Evolutionary conservation across 2,797 vertebrate species (phyloP).

Genomic region (Aplochiton taeniatus): DNA sequence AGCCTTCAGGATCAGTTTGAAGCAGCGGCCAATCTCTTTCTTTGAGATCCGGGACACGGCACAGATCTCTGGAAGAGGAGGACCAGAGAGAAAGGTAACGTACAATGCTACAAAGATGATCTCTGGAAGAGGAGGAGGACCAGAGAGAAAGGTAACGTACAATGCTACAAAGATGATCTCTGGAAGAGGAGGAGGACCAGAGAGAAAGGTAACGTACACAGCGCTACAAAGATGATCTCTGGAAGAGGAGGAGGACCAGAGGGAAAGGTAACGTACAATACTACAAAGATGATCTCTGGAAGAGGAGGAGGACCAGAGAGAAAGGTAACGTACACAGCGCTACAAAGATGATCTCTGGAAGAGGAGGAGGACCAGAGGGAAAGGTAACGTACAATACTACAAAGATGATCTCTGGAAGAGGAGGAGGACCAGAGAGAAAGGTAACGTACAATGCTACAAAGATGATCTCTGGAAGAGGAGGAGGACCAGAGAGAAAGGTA

Average conservation of each 20-base stretch:
- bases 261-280: no score
- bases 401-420: slow-evolving; percentile 87
- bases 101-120: no score
- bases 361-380: neutral
- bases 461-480: slow-evolving; percentile 84
- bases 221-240: no score
- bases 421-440: neutral
- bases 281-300: slow-evolving; percentile 95
- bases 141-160: neutral
- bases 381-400: no score
- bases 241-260: neutral
- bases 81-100: neutral
- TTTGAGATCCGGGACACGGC: slow-evolving; percentile 98
- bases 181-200: slow-evolving; percentile 50
- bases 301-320: neutral
- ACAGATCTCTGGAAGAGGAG: slow-evolving; percentile 87
- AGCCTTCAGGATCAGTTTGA: slow-evolving; percentile 93
- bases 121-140: slow-evolving; percentile 76
- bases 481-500: neutral
- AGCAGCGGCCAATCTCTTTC: slow-evolving; percentile 97
- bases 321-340: no score
- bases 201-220: no score
- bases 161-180: no score
- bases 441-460: no score
- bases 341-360: slow-evolving; percentile 92